Evolutionary conservation across 2,113 vertebrate genomes (phyloP), one percentile per base, ranked within the genome.

Genomic region (Sphyrna mokarran): DNA sequence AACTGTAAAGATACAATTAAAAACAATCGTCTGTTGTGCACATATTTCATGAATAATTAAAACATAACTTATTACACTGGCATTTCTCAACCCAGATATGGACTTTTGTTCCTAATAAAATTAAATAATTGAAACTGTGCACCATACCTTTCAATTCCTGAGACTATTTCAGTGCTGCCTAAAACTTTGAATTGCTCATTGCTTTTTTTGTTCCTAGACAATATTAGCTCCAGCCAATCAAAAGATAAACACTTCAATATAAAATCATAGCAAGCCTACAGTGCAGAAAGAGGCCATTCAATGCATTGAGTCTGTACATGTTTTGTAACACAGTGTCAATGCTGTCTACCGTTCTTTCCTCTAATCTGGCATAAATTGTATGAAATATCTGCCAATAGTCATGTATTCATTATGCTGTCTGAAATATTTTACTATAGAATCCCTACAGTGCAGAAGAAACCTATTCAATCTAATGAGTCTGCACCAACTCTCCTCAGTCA

Each of bases 21-120:
- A 48, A 70, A 66, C 8, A 68, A 54, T 54, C 48, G 18, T 37
- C 37, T 70, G 20, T 48, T 48, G 13, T 69, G 40, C 68, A 95
- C 43, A 72, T 95, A 72, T 33, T 72, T 70, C 1, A 95, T 72
- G 93, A 95, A 95, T 95, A 95, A 95, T 95, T 72, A 48, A 95
- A 72, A 29, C 23, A 2, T 29, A 72, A 48, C 26, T 72, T 72
- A 66, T 14, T 43, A 72, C 68, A 95, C 10, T 72, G 68, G 37
- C 72, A 72, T 72, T 70, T 43, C 11, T 72, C 23, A 95, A 48
- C 20, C 48, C 8, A 72, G 40, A 16, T 48, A 95, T 72, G 10
- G 68, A 70, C 68, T 72, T 70, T 22, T 54, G 23, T 70, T 43
- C 16, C n/a, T 14, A 23, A 68, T 48, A 70, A 89, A 61, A 48